Evolutionary conservation across 2,797 vertebrate species (phyloP).

Genomic region (Muraenolepis orangiensis): DNA sequence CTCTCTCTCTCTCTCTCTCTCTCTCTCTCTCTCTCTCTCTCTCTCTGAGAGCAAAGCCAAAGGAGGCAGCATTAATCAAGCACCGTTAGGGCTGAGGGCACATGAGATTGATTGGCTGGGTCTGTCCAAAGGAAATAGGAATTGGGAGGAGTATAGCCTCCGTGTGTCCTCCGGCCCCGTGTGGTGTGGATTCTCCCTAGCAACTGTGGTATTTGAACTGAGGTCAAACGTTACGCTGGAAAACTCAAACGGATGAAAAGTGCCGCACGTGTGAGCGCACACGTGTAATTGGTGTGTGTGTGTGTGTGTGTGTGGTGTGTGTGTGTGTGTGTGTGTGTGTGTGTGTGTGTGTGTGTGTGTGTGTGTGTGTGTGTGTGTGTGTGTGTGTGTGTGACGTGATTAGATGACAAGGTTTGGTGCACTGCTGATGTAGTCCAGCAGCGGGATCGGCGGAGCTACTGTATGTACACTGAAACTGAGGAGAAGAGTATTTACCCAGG

Average conservation of each 20-base stretch:
- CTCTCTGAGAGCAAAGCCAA: slow-evolving; percentile 58
- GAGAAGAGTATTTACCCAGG: slow-evolving; percentile 78
- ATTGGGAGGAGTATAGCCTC: slow-evolving; percentile 73
- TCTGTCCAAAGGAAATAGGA: slow-evolving; percentile 83
- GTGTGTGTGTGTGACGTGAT: not conserved
- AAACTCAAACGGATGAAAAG: slow-evolving; percentile 9
- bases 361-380: not conserved
- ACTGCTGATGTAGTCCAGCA: slow-evolving; percentile 24
- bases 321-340: slow-evolving; percentile 7
- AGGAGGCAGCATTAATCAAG: slow-evolving; percentile 81
- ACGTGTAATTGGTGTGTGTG: slow-evolving; percentile 15
- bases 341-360: slow-evolving; percentile 13
- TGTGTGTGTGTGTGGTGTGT: slow-evolving; percentile 21
- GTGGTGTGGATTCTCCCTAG: slow-evolving; percentile 63
- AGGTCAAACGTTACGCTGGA: slow-evolving; percentile 14
- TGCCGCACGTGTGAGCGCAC: slow-evolving; percentile 9
- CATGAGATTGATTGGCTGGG: slow-evolving; percentile 84
- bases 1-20: slow-evolving; percentile 48
- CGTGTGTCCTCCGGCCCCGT: slow-evolving; percentile 71
- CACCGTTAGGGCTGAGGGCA: slow-evolving; percentile 78
- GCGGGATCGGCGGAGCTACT: slow-evolving; percentile 21
- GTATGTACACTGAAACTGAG: slow-evolving; percentile 45
- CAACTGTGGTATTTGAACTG: slow-evolving; percentile 32
- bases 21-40: slow-evolving; percentile 52
- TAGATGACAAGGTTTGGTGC: not conserved